Percentiles rank a stretch among this genome's conserved stretches.
Evolutionary conservation across 2,888 invertebrate genomes (phyloP).

Genomic region (Flexamia atlantica): DNA sequence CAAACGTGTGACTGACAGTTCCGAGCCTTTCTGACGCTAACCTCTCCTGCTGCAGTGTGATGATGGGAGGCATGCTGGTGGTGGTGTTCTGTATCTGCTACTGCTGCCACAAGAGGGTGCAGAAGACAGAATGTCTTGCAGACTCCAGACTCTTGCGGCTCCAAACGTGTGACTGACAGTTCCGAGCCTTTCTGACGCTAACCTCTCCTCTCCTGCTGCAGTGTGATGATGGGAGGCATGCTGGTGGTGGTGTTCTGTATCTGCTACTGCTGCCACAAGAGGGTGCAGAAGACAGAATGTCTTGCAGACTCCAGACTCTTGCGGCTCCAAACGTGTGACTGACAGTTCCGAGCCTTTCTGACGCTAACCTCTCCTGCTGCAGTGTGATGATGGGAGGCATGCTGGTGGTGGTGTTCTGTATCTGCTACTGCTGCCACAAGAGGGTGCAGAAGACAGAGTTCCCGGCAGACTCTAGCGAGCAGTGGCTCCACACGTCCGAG

Average conservation of each 20-base stretch:
- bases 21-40: not conserved
- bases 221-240: slow-evolving; percentile 88
- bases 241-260: slow-evolving; percentile 86
- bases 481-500: slow-evolving; percentile 75
- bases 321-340: slow-evolving; percentile 74
- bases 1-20: too few relatives aligned
- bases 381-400: slow-evolving; percentile 89
- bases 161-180: slow-evolving; percentile 71
- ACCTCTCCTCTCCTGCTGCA: slow-evolving; percentile 66
- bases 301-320: slow-evolving; percentile 70
- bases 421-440: slow-evolving; percentile 86
- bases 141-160: slow-evolving; percentile 74
- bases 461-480: slow-evolving; percentile 70
- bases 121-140: slow-evolving; percentile 73
- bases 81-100: slow-evolving; percentile 88
- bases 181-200: slow-evolving; percentile 74
- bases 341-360: too few relatives aligned
- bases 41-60: slow-evolving; percentile 78
- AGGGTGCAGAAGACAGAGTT: slow-evolving; percentile 76
- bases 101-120: slow-evolving; percentile 81
- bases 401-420: slow-evolving; percentile 85
- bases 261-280: slow-evolving; percentile 85
- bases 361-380: slow-evolving; percentile 66
- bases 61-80: slow-evolving; percentile 87
- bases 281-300: slow-evolving; percentile 75